These are phyloP conservation scores for Lepidocyrtinus sp. DNA, from an alignment of 2,888 invertebrate genomes.

Conservation along the genomic window DNA sequence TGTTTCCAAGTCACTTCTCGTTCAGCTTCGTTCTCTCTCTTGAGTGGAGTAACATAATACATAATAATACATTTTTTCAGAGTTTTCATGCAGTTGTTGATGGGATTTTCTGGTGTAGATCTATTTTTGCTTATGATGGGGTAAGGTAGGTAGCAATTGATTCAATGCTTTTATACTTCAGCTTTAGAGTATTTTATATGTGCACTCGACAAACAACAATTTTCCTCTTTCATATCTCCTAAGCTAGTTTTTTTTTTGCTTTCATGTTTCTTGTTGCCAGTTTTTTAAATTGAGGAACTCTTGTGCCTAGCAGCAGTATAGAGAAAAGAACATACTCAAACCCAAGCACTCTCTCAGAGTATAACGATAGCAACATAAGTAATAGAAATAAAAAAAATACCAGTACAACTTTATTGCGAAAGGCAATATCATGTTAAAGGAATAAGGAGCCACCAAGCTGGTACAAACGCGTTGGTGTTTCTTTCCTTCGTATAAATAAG, in stretches of 20 bases:
- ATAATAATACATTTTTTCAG: not conserved
- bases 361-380: not conserved
- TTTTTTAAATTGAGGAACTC: conserved; percentile 42
- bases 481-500: conserved; percentile 47
- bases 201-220: not conserved
- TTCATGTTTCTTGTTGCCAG: conserved; percentile 28
- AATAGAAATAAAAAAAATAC: not conserved
- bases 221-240: conserved; percentile 25
- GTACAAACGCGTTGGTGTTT: conserved; percentile 39
- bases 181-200: conserved; percentile 25
- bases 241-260: not conserved
- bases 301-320: conserved; percentile 41
- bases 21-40: conserved; percentile 2
- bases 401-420: too few relatives aligned
- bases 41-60: not conserved
- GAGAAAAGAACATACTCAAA: conserved; percentile 8
- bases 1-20: conserved; percentile 42
- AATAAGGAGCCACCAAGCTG: conserved; percentile 19
- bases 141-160: conserved; percentile 54
- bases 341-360: not conserved
- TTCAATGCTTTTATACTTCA: not conserved
- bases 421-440: not conserved
- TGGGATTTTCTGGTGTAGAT: conserved; percentile 38
- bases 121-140: conserved; percentile 51
- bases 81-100: conserved; percentile 24